Evolutionary conservation across 2,113 vertebrate genomes (phyloP).

Genomic region (Pantherophis guttatus): DNA sequence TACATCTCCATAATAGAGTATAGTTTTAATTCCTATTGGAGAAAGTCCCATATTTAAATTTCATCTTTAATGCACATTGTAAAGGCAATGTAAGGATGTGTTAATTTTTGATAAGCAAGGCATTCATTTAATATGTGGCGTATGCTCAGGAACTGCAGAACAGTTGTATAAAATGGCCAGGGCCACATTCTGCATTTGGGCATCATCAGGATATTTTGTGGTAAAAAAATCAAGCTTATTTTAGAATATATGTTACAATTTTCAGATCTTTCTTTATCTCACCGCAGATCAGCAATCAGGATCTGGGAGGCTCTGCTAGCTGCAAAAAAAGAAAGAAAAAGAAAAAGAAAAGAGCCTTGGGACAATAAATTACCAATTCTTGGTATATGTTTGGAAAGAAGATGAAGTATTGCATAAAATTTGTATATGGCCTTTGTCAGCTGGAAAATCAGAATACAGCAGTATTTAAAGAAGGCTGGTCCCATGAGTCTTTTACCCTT

Average conservation of each 20-base stretch:
- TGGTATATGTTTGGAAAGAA: background rate
- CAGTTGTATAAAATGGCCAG: background rate
- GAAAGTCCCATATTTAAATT: background rate
- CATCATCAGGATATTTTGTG: background rate
- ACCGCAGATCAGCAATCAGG: background rate
- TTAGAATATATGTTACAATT: background rate
- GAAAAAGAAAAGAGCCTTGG: background rate
- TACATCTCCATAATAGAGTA: background rate
- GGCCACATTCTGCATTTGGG: background rate
- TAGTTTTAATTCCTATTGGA: background rate
- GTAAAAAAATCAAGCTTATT: background rate
- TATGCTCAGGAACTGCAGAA: background rate
- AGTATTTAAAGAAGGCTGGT: too few relatives aligned
- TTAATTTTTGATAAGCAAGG: background rate
- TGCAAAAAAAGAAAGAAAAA: background rate
- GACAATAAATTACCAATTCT: background rate
- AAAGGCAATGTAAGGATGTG: background rate
- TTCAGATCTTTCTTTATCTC: background rate
- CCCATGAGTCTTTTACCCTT: background rate
- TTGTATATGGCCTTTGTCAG: background rate
- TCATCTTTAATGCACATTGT: background rate
- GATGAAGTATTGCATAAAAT: background rate
- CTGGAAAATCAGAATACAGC: background rate
- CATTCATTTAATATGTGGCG: background rate
- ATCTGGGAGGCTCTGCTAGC: background rate